Conservation (phyloP, 1,140 invertebrate species). For the Nephotettix cincticeps region DNA sequence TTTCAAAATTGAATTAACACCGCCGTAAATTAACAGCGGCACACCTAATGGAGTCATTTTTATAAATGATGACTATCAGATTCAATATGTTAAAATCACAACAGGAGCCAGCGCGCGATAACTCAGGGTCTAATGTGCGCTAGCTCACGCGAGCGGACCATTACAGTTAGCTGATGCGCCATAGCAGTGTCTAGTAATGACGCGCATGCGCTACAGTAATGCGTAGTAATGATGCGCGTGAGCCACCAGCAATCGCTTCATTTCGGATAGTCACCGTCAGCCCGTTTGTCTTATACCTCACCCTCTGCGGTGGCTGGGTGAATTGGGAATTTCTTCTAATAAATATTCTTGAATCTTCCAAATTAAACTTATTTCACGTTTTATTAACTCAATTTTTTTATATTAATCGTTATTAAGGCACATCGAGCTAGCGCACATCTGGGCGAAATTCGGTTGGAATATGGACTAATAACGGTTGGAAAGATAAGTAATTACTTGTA, state of each 20-base stretch:
- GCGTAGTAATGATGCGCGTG: neutral
- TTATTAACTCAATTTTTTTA: too few species aligned
- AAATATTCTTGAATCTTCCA: too few species aligned
- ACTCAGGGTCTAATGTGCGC: neutral
- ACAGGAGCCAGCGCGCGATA: neutral
- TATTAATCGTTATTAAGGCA: too few species aligned
- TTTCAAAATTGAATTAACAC: neutral
- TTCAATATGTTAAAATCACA: neutral
- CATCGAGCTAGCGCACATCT: too few species aligned
- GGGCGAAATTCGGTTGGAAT: too few species aligned
- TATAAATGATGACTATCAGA: neutral
- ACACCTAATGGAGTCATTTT: constrained; percentile 1
- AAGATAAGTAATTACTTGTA: too few species aligned
- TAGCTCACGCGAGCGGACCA: neutral
- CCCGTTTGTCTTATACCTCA: too few species aligned
- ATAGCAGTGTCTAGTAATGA: neutral
- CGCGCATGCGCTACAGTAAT: neutral
- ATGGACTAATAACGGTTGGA: too few species aligned
- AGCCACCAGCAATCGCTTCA: neutral
- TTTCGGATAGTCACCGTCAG: too few species aligned
- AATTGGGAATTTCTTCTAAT: too few species aligned
- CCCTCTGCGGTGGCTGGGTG: too few species aligned
- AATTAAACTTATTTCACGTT: too few species aligned
- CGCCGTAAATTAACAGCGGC: neutral
- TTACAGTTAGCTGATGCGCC: neutral